Conservation (phyloP, 2,888 invertebrate genomes). For the Latrodectus elegans region DNA sequence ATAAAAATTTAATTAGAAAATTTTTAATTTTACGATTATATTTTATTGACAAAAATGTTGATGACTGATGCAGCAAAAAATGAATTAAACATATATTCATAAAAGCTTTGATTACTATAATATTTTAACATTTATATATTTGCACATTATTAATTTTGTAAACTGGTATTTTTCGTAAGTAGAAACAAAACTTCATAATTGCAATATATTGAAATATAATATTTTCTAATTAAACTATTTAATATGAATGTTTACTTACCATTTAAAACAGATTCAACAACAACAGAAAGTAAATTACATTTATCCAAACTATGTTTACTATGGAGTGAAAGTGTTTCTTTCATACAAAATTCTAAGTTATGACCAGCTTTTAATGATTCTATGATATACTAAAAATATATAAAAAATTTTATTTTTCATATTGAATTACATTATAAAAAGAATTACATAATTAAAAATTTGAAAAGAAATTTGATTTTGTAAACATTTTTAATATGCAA, state of each 20-base stretch:
- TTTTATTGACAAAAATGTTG: too few relatives aligned
- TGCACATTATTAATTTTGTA: too few relatives aligned
- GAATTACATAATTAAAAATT: slow-evolving; percentile 12
- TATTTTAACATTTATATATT: too few relatives aligned
- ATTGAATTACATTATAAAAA: neutral
- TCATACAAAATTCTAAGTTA: slow-evolving; percentile 95
- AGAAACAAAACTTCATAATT: too few relatives aligned
- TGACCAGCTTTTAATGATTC: slow-evolving; percentile 89
- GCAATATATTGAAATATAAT: too few relatives aligned
- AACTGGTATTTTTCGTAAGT: too few relatives aligned
- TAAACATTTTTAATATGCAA: neutral
- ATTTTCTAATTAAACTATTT: too few relatives aligned
- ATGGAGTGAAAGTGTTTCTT: slow-evolving; percentile 92
- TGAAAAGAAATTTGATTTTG: neutral
- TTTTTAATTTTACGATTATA: too few relatives aligned
- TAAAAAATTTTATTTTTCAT: neutral
- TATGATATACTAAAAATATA: slow-evolving; percentile 82
- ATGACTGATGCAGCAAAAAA: too few relatives aligned
- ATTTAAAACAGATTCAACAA: slow-evolving; percentile 91
- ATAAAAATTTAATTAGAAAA: too few relatives aligned
- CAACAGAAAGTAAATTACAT: slow-evolving; percentile 93
- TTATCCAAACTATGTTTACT: slow-evolving; percentile 93
- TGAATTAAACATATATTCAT: too few relatives aligned
- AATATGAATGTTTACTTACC: slow-evolving; percentile 72
- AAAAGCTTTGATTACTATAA: too few relatives aligned